Percentiles rank a stretch among this genome's conserved stretches.
phyloP scores from a whole-genome alignment of 2,888 invertebrate genomes.

The Drosophila histrio region DNA sequence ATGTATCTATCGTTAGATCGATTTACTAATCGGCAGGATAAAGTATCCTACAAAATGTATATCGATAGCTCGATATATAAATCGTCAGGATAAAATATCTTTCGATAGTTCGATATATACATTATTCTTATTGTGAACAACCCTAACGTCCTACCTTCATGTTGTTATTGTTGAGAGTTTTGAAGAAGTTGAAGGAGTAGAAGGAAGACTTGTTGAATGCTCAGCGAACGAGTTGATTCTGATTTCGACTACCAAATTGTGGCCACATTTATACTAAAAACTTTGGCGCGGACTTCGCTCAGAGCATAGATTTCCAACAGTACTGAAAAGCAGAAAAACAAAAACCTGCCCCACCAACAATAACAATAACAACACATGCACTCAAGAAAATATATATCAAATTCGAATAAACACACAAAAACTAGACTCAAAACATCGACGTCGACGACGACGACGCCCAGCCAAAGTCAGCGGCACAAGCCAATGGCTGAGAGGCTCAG shows the following conservation, averaged over 20 bases:
- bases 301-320: conserved; percentile 41
- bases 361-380: conserved; percentile 39
- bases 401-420: conserved; percentile 63
- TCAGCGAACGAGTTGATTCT: conserved; percentile 83
- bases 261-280: conserved; percentile 83
- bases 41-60: too few species aligned
- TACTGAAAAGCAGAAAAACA: conserved; percentile 21
- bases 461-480: conserved; percentile 52
- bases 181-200: conserved; percentile 63
- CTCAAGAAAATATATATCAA: conserved; percentile 62
- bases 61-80: too few species aligned
- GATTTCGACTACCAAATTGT: conserved; percentile 81
- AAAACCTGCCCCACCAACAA: conserved; percentile 64
- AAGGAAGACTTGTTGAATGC: conserved; percentile 80
- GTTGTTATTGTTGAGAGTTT: conserved; percentile 72
- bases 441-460: conserved; percentile 51
- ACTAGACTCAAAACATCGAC: conserved; percentile 57
- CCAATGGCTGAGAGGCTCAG: conserved; percentile 44
- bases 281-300: conserved; percentile 52
- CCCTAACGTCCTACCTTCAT: conserved; percentile 83
- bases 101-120: too few species aligned
- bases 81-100: too few species aligned
- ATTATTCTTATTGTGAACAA: too few species aligned
- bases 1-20: too few species aligned
- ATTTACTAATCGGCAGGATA: too few species aligned